Conservation (phyloP, 2,113 vertebrate genomes). For the Nyctibius bracteatus region DNA sequence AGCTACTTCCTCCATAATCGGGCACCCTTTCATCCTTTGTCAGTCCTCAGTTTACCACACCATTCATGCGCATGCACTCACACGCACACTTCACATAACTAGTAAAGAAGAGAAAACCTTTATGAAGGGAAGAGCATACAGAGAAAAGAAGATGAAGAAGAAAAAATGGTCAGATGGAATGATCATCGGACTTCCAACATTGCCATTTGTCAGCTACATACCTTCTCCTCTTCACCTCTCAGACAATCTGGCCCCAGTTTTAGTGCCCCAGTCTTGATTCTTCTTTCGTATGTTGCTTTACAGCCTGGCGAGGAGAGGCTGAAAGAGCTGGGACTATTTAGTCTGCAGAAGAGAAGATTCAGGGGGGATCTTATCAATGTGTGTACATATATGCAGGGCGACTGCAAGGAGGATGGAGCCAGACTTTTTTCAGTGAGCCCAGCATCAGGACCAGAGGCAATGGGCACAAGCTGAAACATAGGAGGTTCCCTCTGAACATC, state of each 20-base stretch:
- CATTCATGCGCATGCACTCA: background rate
- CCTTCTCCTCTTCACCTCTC: background rate
- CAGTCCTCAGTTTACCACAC: background rate
- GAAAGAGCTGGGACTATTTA: background rate
- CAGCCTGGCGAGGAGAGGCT: background rate
- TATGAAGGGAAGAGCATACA: background rate
- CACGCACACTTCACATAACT: background rate
- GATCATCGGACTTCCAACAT: background rate
- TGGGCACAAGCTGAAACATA: background rate
- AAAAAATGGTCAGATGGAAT: background rate
- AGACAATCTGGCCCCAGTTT: background rate
- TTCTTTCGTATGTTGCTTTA: background rate
- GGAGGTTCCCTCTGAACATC: background rate
- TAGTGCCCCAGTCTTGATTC: background rate
- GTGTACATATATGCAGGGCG: background rate
- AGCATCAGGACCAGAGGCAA: rapidly evolving
- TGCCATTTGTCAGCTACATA: background rate
- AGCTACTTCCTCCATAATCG: background rate
- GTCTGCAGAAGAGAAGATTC: background rate
- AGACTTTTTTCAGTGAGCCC: background rate
- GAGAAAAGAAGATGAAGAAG: background rate
- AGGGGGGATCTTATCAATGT: background rate
- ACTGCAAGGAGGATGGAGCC: background rate
- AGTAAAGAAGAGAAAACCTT: background rate
- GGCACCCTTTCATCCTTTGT: background rate